phyloP scores from a whole-genome alignment of 2,797 vertebrate species.

The Pseudotriccus pelzelni region DNA sequence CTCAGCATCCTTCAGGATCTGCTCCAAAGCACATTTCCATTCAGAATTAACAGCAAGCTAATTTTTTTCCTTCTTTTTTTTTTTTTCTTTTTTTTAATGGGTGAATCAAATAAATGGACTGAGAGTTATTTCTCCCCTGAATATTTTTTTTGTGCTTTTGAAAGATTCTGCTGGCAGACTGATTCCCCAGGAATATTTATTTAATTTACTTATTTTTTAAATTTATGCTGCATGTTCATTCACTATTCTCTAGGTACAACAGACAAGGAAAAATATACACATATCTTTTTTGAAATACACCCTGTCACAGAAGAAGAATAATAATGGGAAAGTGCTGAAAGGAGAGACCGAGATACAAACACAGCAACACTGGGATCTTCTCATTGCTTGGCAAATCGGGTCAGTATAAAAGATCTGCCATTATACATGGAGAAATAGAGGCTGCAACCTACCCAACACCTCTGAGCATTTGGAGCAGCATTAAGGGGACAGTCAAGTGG shows the following conservation, averaged over 20 bases:
- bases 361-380: neutral
- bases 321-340: neutral
- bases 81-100: neutral
- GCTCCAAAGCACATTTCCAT: neutral
- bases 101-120: slow-evolving; percentile 20
- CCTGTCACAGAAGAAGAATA: neutral
- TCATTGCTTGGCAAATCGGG: neutral
- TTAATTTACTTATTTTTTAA: slow-evolving; percentile 35
- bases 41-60: neutral
- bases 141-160: slow-evolving; percentile 8
- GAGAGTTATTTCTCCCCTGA: slow-evolving; percentile 24
- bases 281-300: neutral
- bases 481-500: neutral
- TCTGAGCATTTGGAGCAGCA: neutral
- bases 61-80: too few relatives aligned
- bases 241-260: neutral
- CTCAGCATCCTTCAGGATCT: neutral
- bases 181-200: slow-evolving; percentile 31
- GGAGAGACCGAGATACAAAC: neutral
- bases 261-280: neutral
- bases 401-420: neutral
- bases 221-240: slow-evolving; percentile 5
- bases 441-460: neutral
- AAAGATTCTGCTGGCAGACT: slow-evolving; percentile 11
- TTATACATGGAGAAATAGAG: neutral